Conservation (phyloP, 2,797 vertebrate species). For the Eurystomus glaucurus region DNA sequence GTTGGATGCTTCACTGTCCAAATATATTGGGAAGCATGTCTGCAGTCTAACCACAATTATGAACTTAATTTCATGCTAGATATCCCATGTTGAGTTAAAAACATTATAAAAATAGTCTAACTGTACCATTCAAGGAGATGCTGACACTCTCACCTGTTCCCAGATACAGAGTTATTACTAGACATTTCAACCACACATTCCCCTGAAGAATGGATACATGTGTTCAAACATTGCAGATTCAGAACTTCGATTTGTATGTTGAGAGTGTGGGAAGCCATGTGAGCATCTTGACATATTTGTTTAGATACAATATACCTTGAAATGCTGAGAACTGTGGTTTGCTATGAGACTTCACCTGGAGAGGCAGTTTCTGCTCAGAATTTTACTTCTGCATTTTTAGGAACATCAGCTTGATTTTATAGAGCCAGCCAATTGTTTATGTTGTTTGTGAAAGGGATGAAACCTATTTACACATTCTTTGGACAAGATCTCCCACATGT, state of each 20-base stretch:
- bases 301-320: neutral
- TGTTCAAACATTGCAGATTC: neutral
- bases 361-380: neutral
- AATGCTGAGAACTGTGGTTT: neutral
- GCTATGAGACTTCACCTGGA: neutral
- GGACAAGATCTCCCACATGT: neutral
- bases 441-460: neutral
- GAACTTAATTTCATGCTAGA: constrained; percentile 28
- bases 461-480: neutral
- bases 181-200: neutral
- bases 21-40: neutral
- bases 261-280: neutral
- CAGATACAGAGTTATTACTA: neutral
- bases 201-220: neutral
- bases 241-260: neutral
- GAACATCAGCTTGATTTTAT: neutral
- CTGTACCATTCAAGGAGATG: neutral
- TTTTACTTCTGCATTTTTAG: neutral
- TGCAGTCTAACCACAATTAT: neutral
- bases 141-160: neutral
- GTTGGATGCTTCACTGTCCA: neutral
- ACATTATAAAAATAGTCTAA: neutral
- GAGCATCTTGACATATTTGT: neutral
- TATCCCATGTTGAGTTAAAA: neutral
- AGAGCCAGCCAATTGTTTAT: neutral